Evolutionary conservation across 2,113 vertebrate genomes (phyloP).

Genomic region (Microcebus tavaratra): DNA sequence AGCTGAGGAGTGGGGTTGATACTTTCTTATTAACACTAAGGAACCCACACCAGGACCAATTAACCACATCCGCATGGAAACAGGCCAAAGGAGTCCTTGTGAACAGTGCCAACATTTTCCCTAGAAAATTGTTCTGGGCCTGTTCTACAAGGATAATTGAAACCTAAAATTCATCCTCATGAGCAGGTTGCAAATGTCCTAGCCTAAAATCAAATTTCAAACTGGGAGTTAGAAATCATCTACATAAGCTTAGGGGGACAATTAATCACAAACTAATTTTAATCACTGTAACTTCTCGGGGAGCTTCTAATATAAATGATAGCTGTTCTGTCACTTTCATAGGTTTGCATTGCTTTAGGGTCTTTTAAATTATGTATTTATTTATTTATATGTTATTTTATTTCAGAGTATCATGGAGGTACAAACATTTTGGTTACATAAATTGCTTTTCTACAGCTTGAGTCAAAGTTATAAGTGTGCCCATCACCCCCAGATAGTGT

Average conservation of each 20-base stretch:
- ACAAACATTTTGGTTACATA: no score
- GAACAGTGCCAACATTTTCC: background rate
- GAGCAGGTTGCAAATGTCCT: background rate
- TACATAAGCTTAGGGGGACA: background rate
- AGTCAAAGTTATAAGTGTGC: no score
- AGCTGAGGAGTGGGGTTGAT: background rate
- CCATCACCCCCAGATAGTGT: no score
- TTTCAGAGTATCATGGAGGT: no score
- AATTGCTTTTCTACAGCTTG: no score
- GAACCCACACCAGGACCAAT: background rate
- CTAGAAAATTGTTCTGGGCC: background rate
- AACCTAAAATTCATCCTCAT: background rate
- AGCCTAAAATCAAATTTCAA: conserved; percentile 10
- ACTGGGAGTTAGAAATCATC: background rate
- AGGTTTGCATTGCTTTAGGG: background rate
- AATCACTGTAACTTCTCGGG: conserved; percentile 2
- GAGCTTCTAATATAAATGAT: background rate
- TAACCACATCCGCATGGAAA: background rate
- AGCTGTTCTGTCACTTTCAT: background rate
- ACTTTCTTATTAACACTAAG: background rate
- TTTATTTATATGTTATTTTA: no score
- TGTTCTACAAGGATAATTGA: background rate
- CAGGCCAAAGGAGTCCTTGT: background rate
- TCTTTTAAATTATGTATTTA: background rate
- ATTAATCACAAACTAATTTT: background rate